Conservation (phyloP, 2,113 vertebrate species). For the Setophaga kirtlandii region DNA sequence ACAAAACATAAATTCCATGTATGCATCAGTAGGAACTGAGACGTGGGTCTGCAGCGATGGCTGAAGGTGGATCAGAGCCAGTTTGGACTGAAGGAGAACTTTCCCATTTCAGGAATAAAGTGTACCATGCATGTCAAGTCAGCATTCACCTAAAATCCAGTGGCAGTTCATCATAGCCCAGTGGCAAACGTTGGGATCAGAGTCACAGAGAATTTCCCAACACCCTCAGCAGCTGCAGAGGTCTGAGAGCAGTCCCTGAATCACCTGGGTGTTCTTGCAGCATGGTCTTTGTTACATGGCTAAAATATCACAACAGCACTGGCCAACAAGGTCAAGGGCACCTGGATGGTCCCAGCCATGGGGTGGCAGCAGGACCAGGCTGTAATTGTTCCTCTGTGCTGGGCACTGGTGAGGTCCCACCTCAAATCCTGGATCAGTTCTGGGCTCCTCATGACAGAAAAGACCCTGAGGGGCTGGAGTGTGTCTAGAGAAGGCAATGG, state of each 20-base stretch:
- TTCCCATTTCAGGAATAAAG: neutral
- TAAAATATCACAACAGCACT: neutral
- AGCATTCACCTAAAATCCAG: neutral
- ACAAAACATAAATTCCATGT: neutral
- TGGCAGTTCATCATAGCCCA: neutral
- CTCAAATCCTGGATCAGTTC: fast-evolving
- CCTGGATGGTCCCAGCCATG: neutral
- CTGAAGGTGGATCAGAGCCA: neutral
- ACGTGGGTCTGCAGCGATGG: fast-evolving
- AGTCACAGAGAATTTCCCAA: neutral
- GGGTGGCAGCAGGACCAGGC: neutral
- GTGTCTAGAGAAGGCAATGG: too few species aligned
- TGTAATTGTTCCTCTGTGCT: neutral
- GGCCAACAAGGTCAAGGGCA: neutral
- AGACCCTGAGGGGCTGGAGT: too few species aligned
- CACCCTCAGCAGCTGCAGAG: neutral
- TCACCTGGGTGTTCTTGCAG: neutral
- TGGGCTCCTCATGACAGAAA: neutral
- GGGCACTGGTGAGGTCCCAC: neutral
- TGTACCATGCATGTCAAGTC: neutral
- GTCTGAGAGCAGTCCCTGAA: neutral
- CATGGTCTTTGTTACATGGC: neutral
- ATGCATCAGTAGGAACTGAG: neutral
- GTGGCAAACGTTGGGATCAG: neutral
- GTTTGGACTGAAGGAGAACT: neutral